phyloP scores from a whole-genome alignment of 2,797 vertebrate genomes.

The Darevskia nairensis region DNA sequence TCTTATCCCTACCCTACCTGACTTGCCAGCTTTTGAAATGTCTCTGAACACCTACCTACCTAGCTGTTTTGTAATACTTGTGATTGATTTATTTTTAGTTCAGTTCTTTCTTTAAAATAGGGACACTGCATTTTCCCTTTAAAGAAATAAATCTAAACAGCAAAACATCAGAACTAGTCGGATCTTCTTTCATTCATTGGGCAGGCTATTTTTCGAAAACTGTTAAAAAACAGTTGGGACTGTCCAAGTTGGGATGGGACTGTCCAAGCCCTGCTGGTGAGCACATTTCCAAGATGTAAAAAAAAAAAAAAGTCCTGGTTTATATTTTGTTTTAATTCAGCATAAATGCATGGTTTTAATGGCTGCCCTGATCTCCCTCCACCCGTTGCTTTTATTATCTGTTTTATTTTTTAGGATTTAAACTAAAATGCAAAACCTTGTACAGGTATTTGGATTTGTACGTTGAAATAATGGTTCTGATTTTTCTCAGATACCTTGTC shows the following conservation, averaged over 20 bases:
- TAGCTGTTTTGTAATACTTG: constrained; percentile 44
- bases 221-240: constrained; percentile 65
- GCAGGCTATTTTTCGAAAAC: constrained; percentile 37
- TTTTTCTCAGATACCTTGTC: constrained; percentile 80
- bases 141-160: constrained; percentile 43
- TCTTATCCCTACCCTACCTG: constrained; percentile 34
- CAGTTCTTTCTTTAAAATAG: constrained; percentile 39
- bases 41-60: constrained; percentile 57
- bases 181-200: constrained; percentile 32
- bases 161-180: constrained; percentile 41
- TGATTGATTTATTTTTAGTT: constrained; percentile 59
- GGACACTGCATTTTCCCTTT: constrained; percentile 42
- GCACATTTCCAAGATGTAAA: constrained; percentile 64
- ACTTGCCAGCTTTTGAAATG: constrained; percentile 60
- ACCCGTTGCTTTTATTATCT: constrained; percentile 57
- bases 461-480: constrained; percentile 84
- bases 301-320: constrained; percentile 70
- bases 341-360: constrained; percentile 72
- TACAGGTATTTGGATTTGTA: constrained; percentile 82
- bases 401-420: constrained; percentile 60
- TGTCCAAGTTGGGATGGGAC: constrained; percentile 55
- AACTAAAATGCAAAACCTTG: constrained; percentile 55
- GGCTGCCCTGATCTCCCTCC: constrained; percentile 58
- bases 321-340: constrained; percentile 74
- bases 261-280: constrained; percentile 64